Percentiles rank a stretch among this genome's conserved stretches.
These are phyloP conservation scores for Rhipidura dahli DNA, from an alignment of 2,113 vertebrate genomes.

Conservation along the genomic window DNA sequence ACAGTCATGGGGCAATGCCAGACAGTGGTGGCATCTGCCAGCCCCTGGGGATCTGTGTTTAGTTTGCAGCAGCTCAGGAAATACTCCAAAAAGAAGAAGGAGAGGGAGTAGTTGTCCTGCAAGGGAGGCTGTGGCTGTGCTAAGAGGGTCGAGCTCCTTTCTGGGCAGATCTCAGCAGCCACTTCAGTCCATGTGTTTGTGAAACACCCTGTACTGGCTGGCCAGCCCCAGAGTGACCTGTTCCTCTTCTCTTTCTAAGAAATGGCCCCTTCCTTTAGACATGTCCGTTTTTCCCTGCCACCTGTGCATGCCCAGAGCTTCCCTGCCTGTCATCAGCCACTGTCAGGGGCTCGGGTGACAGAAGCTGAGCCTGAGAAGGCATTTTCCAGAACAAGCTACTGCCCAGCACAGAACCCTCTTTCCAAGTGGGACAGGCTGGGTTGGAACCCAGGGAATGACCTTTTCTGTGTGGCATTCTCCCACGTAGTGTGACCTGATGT, in stretches of 20 bases:
- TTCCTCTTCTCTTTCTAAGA: constrained; percentile 25
- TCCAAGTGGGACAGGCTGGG: constrained; percentile 38
- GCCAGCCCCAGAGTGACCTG: neutral
- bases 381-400: neutral
- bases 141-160: neutral
- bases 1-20: neutral
- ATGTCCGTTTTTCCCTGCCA: neutral
- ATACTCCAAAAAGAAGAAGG: neutral
- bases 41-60: neutral
- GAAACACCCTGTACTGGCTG: neutral
- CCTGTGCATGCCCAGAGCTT: neutral
- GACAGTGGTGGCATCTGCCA: neutral
- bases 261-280: neutral
- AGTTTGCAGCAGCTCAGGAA: neutral
- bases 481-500: constrained; percentile 18
- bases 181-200: neutral
- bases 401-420: neutral
- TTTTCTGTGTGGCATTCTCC: neutral
- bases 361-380: neutral
- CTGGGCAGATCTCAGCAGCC: neutral
- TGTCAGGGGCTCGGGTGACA: neutral
- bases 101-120: neutral
- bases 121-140: neutral
- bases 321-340: neutral
- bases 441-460: constrained; percentile 4